Percentiles rank a stretch among this genome's conserved stretches.
These are phyloP conservation scores for Beris chalybata DNA, from an alignment of 2,888 invertebrate genomes.

Conservation along the genomic window DNA sequence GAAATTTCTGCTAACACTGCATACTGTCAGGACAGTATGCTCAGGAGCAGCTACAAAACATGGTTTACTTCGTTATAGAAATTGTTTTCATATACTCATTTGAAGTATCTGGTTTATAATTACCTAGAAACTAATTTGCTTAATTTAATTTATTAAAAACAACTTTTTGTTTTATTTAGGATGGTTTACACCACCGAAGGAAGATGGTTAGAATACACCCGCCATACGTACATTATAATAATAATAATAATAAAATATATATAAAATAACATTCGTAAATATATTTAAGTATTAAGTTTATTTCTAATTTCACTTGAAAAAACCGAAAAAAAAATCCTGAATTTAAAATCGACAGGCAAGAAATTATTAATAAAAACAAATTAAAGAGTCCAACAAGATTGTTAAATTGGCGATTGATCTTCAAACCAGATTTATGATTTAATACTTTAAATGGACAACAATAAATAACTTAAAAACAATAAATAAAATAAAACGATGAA, in stretches of 20 bases:
- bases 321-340: constrained; percentile 9
- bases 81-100: too few relatives aligned
- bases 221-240: constrained; percentile 26
- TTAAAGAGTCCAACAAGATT: background rate
- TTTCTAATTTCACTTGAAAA: constrained; percentile 32
- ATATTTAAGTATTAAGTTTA: constrained; percentile 38
- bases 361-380: background rate
- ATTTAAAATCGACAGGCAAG: background rate
- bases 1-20: too few relatives aligned
- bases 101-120: too few relatives aligned
- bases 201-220: constrained; percentile 73
- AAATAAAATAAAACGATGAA: constrained; percentile 1
- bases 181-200: constrained; percentile 90
- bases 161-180: constrained; percentile 60
- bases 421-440: too few relatives aligned
- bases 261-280: constrained; percentile 36
- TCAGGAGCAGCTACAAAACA: too few relatives aligned
- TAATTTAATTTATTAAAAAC: constrained; percentile 23
- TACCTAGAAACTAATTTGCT: too few relatives aligned
- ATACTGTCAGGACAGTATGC: too few relatives aligned
- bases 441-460: too few relatives aligned
- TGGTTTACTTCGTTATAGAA: too few relatives aligned
- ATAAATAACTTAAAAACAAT: too few relatives aligned
- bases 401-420: constrained; percentile 1
- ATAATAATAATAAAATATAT: constrained; percentile 26